Evolutionary conservation across 2,797 vertebrate species (phyloP), one percentile per base, ranked within the genome.

Genomic region (Thaleichthys pacificus): DNA sequence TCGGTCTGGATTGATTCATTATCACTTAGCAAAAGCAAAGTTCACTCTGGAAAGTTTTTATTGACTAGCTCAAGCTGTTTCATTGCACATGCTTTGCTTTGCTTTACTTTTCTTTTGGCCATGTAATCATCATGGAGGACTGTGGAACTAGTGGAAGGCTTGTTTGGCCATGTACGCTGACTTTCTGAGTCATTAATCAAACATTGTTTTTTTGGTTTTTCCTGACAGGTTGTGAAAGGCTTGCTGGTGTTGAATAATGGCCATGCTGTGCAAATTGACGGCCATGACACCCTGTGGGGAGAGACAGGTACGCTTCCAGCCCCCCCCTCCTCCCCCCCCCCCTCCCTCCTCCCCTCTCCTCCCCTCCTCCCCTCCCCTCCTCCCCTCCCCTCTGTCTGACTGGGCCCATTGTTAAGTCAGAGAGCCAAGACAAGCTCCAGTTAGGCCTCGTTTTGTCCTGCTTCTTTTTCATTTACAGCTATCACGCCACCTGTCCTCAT

Each of bases 211-310:
- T 60, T 85, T 58, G 42, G 86, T 83, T 47, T 47, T 0, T 60
- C 21, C 19, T 87, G 91, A 78, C 93, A 99, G 98, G 96, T 98
- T 89, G 94, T 98, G 90, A 92, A 81, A 79, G 92, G 94, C 86
- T 91, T 99, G 92, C 87, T 99, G 91, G 85, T 86, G n/a, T 81
- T 93, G 81, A 94, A 90, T 85, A 93, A 94, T 88, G 96, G 97
- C 75, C 91, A 92, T 19, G 89, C 86, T 56, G 82, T 97, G 86
- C 95, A 98, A 84, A 93, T 98, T 91, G 95, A 98, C 86, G 93
- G 93, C 86, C 95, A 95, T 28, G 98, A 99, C 91, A 93, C 94
- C 22, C 90, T 99, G 84, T 99, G 98, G 98, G 98, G 98, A 92
- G 98, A 99, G 94, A 99, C 97, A 95, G 97, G 98, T 99, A 97